phyloP scores from a whole-genome alignment of 2,888 invertebrate genomes.

The Spodoptera exigua region DNA sequence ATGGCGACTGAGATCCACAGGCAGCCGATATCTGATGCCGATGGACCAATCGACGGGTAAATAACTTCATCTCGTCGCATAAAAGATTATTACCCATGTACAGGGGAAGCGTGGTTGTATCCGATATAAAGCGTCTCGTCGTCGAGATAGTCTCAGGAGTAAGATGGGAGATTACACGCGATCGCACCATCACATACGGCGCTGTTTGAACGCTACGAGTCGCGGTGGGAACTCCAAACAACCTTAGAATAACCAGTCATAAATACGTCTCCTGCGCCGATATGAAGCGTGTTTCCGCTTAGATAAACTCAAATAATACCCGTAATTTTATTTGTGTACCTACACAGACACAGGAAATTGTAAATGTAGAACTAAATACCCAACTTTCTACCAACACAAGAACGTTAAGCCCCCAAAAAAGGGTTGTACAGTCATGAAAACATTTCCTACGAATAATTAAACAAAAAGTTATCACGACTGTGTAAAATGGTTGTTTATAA shows the following conservation, averaged over 20 bases:
- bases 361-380: constrained; percentile 60
- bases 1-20: constrained; percentile 38
- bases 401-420: constrained; percentile 29
- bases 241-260: constrained; percentile 70
- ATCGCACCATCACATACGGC: constrained; percentile 64
- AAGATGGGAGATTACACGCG: constrained; percentile 62
- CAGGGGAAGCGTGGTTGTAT: constrained; percentile 67
- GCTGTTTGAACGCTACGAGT: constrained; percentile 65
- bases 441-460: constrained; percentile 56
- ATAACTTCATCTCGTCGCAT: constrained; percentile 74
- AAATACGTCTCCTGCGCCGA: constrained; percentile 69
- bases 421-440: constrained; percentile 14
- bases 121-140: constrained; percentile 65
- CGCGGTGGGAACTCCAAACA: constrained; percentile 78
- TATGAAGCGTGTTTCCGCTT: constrained; percentile 70
- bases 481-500: constrained; percentile 40
- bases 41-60: constrained; percentile 65
- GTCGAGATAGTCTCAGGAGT: constrained; percentile 54
- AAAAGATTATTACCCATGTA: constrained; percentile 72
- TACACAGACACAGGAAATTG: constrained; percentile 68
- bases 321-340: constrained; percentile 65
- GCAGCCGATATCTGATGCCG: constrained; percentile 55
- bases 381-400: constrained; percentile 37
- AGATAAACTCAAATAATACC: constrained; percentile 69
- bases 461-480: constrained; percentile 48